Conservation (phyloP, 2,888 invertebrate species). For the Stenodema calcarata region DNA sequence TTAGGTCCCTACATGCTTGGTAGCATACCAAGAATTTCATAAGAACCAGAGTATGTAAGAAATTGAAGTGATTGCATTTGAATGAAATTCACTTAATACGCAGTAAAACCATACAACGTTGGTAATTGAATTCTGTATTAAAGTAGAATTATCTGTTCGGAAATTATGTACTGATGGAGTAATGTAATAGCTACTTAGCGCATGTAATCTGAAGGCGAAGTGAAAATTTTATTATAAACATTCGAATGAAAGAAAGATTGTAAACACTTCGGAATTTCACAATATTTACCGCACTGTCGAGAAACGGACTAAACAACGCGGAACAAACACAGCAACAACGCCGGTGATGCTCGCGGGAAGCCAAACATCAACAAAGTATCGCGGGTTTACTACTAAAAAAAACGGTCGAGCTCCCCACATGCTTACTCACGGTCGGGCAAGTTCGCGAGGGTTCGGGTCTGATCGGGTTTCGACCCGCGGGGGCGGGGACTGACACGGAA, state of each 20-base stretch:
- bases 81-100: no score
- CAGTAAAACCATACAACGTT: no score
- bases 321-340: not conserved
- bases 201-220: no score
- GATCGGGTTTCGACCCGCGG: constrained; percentile 24
- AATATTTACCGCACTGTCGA: not conserved
- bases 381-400: constrained; percentile 34
- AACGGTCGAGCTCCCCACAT: not conserved
- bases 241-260: no score
- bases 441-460: not conserved
- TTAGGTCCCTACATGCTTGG: no score
- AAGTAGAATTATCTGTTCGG: no score
- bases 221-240: no score
- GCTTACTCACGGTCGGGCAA: not conserved
- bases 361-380: constrained; percentile 24
- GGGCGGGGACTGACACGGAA: constrained; percentile 23
- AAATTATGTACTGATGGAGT: no score
- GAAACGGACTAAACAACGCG: not conserved
- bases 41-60: no score
- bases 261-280: not conserved
- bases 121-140: no score
- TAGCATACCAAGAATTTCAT: no score
- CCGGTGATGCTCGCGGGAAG: not conserved
- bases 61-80: no score
- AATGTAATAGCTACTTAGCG: not conserved